Base-by-base conservation (phyloP, 1,140 invertebrate genomes). In the Drosophila orosa region DNA sequence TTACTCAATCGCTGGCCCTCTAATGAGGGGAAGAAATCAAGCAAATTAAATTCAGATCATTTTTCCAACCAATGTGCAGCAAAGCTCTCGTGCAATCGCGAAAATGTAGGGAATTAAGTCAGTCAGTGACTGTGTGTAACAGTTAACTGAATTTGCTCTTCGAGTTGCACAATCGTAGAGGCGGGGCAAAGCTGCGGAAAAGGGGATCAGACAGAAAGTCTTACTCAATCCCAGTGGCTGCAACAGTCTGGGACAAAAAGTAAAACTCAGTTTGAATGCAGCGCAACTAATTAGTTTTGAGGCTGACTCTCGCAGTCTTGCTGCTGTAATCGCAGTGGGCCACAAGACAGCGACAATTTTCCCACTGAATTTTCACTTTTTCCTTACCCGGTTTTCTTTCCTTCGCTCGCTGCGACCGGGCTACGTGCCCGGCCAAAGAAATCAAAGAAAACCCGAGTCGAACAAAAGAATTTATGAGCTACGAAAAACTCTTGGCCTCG, bases 31-130 rank as follows among this genome's bases (percentile, higher is more conserved):
- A 54, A 54, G n/a, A 57, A 27, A 15, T 58, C 25, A 22, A 24
- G 58, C n/a, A 15, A 63, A 50, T 40, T 25, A 24, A 24, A 42
- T 44, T 47, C 35, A 42, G 31, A 74, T 40, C 33, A 61, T 22
- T 44, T 50, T 33, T 44, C 37, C 24, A 55, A 54, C 48, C 68
- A 72, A 24, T 62, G 69, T 60, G 59, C 10, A 40, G n/a, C 47
- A 40, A 60, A 55, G 57, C 31, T 56, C 52, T 44, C 62, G 40
- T 31, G 69, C 39, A 76, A 76, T 76, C 66, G 65, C 54, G 54
- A 67, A 82, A 86, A 86, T 86, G 76, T 89, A 84, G 85, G 84
- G 80, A 89, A 87, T 87, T 87, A 87, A 89, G 84, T 89, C 83
- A 87, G 80, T 71, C 83, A 84, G 76, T 74, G 71, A 79, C 63